Evolutionary conservation across 2,113 vertebrate species (phyloP).

Genomic region (Pionites leucogaster): DNA sequence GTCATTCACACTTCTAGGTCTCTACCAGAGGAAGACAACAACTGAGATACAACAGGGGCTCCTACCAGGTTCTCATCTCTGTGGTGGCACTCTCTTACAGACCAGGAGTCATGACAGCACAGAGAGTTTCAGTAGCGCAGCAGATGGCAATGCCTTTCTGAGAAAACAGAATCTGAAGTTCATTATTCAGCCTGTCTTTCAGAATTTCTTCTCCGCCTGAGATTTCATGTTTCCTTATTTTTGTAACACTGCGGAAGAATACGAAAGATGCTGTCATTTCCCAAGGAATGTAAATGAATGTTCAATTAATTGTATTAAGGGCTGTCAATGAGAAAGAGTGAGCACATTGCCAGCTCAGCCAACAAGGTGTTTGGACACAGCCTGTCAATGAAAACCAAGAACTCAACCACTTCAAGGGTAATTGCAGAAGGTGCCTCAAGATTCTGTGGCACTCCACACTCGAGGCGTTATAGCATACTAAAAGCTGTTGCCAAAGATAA

Average conservation of each 20-base stretch:
- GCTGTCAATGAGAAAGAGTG: neutral
- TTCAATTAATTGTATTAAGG: neutral
- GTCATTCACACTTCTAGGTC: neutral
- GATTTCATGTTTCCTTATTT: slow-evolving; percentile 16
- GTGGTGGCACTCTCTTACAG: neutral
- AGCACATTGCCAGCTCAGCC: neutral
- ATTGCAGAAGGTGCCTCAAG: neutral
- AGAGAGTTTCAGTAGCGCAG: neutral
- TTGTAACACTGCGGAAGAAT: neutral
- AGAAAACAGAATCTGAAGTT: slow-evolving; percentile 26
- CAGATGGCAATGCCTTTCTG: slow-evolving; percentile 27
- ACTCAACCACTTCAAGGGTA: neutral
- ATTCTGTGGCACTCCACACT: neutral
- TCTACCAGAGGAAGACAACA: neutral
- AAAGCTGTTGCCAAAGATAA: neutral
- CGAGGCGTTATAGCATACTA: neutral
- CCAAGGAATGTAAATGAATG: neutral
- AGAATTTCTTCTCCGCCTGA: neutral
- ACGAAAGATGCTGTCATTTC: neutral
- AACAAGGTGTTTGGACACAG: neutral
- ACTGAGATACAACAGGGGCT: neutral
- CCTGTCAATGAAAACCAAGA: neutral
- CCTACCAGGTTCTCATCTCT: neutral
- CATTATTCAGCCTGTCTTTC: slow-evolving; percentile 35
- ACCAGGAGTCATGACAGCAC: slow-evolving; percentile 27